Evolutionary conservation across 1,140 invertebrate genomes (phyloP), one percentile per base, ranked within the genome.

Genomic region (Drosophila guanche): DNA sequence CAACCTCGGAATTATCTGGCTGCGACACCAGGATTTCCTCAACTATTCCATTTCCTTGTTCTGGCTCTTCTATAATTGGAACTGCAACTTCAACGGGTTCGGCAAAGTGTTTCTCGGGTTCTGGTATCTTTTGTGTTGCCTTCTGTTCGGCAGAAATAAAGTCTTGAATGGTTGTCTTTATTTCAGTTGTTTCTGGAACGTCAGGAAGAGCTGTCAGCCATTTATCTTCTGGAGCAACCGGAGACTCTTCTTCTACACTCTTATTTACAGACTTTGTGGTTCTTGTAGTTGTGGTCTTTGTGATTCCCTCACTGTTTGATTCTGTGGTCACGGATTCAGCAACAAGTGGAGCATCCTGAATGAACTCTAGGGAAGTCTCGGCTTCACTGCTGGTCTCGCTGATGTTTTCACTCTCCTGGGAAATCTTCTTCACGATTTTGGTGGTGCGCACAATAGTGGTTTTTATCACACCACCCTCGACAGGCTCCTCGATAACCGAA

Each of bases 371-470:
- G 0, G 29, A 58, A 14, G 50, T 27, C 5, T 85, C 81, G 4
- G 76, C 27, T 27, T 63, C 58, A 45, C 60, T 72, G 60, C 79
- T 80, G 1, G 68, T 56, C 47, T 85, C 84, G 16, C 84, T 89
- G 3, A 70, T 12, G 37, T 61, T 84, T 52, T 89, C 84, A 50
- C 22, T 67, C 7, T 88, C 72, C 1, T 90, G 61, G 1, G 74
- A 70, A 43, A 90, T 90, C 72, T 90, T 90, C 60, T 90, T 90
- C 1, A 90, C 43, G 5, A 90, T 90, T 79, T 77, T 90, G 0
- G 88, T 90, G 4, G 88, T 90, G 7, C 88, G 79, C 4, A 90
- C 83, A 48, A 76, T 81, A 23, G 83, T 90, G 22, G 74, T 90
- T 60, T 90, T 90, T 3, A 89, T 25, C 1, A 90, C 79, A n/a